These are phyloP conservation scores for Gambusia holbrooki DNA, from an alignment of 2,113 vertebrate species.

Conservation along the genomic window DNA sequence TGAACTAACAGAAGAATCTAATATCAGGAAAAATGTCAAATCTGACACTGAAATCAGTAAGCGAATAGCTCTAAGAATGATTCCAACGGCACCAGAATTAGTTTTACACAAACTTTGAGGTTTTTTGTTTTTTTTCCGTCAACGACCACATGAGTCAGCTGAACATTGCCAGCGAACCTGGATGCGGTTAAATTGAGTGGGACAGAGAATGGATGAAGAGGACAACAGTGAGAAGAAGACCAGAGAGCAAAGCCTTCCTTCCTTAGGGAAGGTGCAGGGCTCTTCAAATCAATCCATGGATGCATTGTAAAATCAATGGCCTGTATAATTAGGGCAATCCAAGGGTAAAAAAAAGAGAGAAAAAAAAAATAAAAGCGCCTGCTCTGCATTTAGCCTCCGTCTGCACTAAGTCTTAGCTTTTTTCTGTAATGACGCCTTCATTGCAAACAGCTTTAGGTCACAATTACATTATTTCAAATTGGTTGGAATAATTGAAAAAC, in stretches of 20 bases:
- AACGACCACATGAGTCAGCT: neutral
- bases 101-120: neutral
- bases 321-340: constrained; percentile 95
- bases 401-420: constrained; percentile 66
- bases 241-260: constrained; percentile 63
- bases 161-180: constrained; percentile 1
- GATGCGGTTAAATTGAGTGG: constrained; percentile 28
- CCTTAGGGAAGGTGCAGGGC: constrained; percentile 82
- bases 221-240: constrained; percentile 6
- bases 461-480: constrained; percentile 60
- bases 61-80: too few relatives aligned
- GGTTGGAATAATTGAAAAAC: constrained; percentile 66
- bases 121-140: neutral
- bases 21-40: too few relatives aligned
- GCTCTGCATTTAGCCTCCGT: constrained; percentile 73
- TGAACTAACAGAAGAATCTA: too few relatives aligned
- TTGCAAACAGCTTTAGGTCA: constrained; percentile 60
- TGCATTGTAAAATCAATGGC: constrained; percentile 95
- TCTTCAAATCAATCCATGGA: constrained; percentile 90
- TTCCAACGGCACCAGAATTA: neutral
- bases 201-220: constrained; percentile 23
- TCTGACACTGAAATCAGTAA: too few relatives aligned
- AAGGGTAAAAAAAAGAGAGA: constrained; percentile 83
- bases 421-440: constrained; percentile 56
- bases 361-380: constrained; percentile 76